phyloP scores from a whole-genome alignment of 2,888 invertebrate genomes.

The Cephus runcator region DNA sequence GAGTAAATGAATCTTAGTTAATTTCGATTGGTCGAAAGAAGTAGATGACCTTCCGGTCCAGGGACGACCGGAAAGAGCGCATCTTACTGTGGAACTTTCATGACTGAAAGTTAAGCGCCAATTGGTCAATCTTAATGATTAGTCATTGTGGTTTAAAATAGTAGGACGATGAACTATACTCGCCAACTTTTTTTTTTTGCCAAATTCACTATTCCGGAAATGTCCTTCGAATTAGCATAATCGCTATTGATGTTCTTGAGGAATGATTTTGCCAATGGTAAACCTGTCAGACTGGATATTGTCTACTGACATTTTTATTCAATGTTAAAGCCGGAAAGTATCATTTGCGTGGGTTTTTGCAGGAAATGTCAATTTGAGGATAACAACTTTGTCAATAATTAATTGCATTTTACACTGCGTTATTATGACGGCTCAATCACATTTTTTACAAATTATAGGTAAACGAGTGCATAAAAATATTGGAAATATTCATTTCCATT shows the following conservation, averaged over 20 bases:
- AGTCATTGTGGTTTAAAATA: neutral
- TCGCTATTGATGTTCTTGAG: neutral
- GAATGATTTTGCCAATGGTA: neutral
- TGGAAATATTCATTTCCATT: neutral
- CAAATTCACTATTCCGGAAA: neutral
- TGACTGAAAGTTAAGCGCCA: neutral
- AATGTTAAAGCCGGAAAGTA: neutral
- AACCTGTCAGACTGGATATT: neutral
- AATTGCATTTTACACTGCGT: neutral
- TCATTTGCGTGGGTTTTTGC: neutral
- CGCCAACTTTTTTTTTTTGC: neutral
- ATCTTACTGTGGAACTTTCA: neutral
- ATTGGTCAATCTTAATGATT: neutral
- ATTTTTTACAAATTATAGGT: neutral
- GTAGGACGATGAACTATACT: neutral
- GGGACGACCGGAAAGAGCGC: slow-evolving; percentile 44
- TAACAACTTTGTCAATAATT: neutral
- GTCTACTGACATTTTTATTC: neutral
- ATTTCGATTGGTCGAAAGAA: neutral
- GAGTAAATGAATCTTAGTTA: neutral
- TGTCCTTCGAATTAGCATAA: neutral
- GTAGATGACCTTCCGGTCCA: slow-evolving; percentile 49
- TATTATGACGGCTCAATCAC: neutral
- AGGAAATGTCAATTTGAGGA: neutral
- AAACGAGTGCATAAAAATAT: neutral